A percentile compares a stretch with the other conserved stretches of the same genome.
phyloP scores from a whole-genome alignment of 2,113 vertebrate genomes.

The Melanerpes formicivorus region DNA sequence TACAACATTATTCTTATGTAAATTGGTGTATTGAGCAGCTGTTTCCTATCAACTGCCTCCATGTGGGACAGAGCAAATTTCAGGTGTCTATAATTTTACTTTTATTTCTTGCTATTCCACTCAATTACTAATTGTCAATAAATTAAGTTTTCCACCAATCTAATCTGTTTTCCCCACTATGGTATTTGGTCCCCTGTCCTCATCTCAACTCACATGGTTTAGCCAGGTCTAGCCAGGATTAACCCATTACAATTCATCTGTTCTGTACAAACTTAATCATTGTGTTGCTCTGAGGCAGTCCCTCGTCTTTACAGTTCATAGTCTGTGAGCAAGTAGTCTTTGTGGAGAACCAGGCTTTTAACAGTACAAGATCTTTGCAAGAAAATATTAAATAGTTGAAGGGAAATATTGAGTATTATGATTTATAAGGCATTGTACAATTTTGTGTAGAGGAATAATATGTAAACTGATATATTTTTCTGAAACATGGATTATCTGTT shows the following conservation, averaged over 20 bases:
- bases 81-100: not conserved
- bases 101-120: not conserved
- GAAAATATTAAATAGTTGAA: not conserved
- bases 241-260: not conserved
- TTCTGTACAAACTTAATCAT: not conserved
- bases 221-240: not conserved
- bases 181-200: not conserved
- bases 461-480: not conserved
- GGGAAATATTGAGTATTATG: not conserved
- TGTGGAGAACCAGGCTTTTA: not conserved
- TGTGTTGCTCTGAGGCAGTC: not conserved
- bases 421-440: not conserved
- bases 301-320: not conserved
- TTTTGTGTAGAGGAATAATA: not conserved
- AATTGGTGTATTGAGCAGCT: not conserved
- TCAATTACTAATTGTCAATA: not conserved
- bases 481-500: not conserved
- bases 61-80: not conserved
- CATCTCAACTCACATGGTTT: not conserved
- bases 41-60: not conserved
- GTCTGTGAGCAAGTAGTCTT: not conserved
- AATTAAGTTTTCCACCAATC: accelerated
- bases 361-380: not conserved
- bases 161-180: not conserved
- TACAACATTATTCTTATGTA: slow-evolving; percentile 35